phyloP scores from a whole-genome alignment of 1,140 invertebrate genomes.

The Drosophila ogumai region DNA sequence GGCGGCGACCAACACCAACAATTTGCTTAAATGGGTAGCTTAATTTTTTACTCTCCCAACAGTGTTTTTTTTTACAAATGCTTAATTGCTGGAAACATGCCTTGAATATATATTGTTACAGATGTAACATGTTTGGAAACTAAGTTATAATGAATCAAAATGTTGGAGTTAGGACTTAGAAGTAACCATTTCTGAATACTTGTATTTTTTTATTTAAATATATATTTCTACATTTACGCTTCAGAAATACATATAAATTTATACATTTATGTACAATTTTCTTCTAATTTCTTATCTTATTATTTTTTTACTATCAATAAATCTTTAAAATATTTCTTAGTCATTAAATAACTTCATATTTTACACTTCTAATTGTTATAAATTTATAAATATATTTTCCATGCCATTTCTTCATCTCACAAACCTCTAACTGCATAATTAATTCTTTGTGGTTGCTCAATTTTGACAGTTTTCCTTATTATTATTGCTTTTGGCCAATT shows the following conservation, averaged over 20 bases:
- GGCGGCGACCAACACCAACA: conserved; percentile 74
- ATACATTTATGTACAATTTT: background rate
- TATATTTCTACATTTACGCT: too few relatives aligned
- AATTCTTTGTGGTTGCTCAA: conserved; percentile 25
- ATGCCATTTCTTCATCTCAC: background rate
- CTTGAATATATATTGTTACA: conserved; percentile 49
- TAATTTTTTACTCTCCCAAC: conserved; percentile 39
- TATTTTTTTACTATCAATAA: background rate
- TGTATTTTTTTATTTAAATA: background rate
- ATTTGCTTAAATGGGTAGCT: conserved; percentile 56
- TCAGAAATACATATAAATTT: background rate
- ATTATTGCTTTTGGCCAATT: conserved; percentile 43
- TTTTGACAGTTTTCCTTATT: conserved; percentile 32
- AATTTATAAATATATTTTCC: background rate
- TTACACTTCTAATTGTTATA: background rate
- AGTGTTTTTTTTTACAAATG: conserved; percentile 32
- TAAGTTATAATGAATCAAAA: conserved; percentile 37
- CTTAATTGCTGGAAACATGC: conserved; percentile 69
- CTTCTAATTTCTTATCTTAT: background rate
- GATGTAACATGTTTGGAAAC: conserved; percentile 33
- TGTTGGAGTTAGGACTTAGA: conserved; percentile 27
- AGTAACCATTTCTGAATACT: background rate
- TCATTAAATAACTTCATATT: background rate
- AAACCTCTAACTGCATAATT: conserved; percentile 9
- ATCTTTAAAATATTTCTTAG: background rate